Evolutionary conservation across 2,888 invertebrate genomes (phyloP).

Genomic region (Urechis unicinctus): DNA sequence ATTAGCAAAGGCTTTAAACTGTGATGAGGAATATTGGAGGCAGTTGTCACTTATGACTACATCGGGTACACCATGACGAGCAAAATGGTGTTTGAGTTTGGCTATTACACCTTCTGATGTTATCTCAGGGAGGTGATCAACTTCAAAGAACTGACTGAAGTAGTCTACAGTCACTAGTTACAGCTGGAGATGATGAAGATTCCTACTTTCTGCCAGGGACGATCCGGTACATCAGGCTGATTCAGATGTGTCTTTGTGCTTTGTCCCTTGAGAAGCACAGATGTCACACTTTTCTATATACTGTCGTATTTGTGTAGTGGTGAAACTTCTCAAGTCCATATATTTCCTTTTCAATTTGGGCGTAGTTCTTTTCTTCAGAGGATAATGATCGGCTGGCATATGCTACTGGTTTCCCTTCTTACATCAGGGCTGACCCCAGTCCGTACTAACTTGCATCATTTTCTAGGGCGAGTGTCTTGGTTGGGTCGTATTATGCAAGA

Average conservation of each 20-base stretch:
- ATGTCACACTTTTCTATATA: conserved; percentile 2
- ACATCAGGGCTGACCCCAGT: conserved; percentile 23
- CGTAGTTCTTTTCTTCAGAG: conserved; percentile 20
- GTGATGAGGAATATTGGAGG: too few species aligned
- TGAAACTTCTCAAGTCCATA: conserved; percentile 15
- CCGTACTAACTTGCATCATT: conserved; percentile 24
- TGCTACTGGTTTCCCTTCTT: too few species aligned
- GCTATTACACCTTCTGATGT: too few species aligned
- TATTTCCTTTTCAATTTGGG: too few species aligned
- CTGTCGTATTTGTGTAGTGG: conserved; percentile 7
- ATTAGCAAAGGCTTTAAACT: too few species aligned
- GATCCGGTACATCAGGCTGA: conserved; percentile 14
- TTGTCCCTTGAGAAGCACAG: neutral
- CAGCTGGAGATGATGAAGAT: conserved; percentile 18
- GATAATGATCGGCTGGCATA: conserved; percentile 19
- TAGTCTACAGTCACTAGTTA: neutral
- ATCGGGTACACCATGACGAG: too few species aligned
- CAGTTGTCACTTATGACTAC: too few species aligned
- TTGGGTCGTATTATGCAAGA: conserved; percentile 17
- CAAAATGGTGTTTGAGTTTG: too few species aligned
- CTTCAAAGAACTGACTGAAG: neutral
- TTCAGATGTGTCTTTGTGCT: too few species aligned
- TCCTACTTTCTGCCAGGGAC: conserved; percentile 21
- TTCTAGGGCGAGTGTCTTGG: conserved; percentile 9
- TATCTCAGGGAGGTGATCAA: conserved; percentile 5